Evolutionary conservation across 2,797 vertebrate species (phyloP), one percentile per base, ranked within the genome.

Genomic region (Lerista edwardsae): DNA sequence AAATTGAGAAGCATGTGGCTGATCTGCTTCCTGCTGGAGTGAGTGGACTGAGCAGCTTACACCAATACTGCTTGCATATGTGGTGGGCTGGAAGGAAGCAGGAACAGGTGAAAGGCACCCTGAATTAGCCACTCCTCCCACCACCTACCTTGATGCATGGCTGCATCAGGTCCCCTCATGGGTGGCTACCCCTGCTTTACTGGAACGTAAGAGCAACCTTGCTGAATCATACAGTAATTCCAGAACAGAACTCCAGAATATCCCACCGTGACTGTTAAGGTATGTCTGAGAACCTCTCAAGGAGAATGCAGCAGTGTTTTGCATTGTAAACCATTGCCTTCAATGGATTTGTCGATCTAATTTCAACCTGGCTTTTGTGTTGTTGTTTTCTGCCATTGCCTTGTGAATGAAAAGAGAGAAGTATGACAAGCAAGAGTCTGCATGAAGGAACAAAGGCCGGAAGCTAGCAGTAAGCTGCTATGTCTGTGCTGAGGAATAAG

Each of bases 391-490:
- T 29, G 36, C 81, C 81, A 85, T 69, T 86, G 83, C 34, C 68
- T 91, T 84, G 47, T 21, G 23, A 92, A 76, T 80, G 87, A 82
- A 83, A 89, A 80, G 71, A 68, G 89, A 86, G 90, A 87, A 82
- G 19, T 73, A 76, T 87, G 71, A 80, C 61, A 87, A 77, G 72
- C 82, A 82, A 34, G 84, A 88, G 64, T 1, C 90, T 81, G 78
- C 17, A 61, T 51, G 64, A 39, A 6, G 27, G 10, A 82, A 10
- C 25, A 34, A 88, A 80, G 19, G 5, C 12, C 81, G 80, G 36
- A 86, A 87, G 88, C 79, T 61, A 21, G 88, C 88, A 65, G 17
- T 47, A 79, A 19, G 41, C 41, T 73, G 71, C 44, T 74, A 75
- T 7, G 9, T 23, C n/a, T 10, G 7, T 25, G 47, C 34, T 65